A percentile compares a stretch with the other conserved stretches of the same genome.
Conservation (phyloP, 2,888 invertebrate genomes). For the Drosophila longiperda region DNA sequence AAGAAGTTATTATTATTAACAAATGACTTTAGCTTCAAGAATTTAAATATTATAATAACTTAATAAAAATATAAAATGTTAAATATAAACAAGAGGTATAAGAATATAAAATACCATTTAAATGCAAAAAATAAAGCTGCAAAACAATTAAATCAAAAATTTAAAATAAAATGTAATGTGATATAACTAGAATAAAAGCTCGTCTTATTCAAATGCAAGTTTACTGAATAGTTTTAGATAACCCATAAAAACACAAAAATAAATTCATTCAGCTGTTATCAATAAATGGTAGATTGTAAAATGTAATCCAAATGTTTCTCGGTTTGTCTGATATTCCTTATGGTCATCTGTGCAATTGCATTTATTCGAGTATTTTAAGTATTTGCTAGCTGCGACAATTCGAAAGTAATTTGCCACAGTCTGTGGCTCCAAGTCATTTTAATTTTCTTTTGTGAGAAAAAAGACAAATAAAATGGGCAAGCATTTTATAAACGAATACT, state of each 20-base stretch:
- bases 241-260: neutral
- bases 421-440: conserved; percentile 35
- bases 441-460: conserved; percentile 20
- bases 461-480: conserved; percentile 29
- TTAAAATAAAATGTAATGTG: neutral
- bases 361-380: neutral
- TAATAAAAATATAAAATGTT: neutral
- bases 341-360: conserved; percentile 1
- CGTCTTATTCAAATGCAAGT: neutral
- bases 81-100: neutral
- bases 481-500: conserved; percentile 30
- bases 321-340: conserved; percentile 23
- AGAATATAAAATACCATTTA: neutral
- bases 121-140: neutral
- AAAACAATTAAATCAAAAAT: neutral
- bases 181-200: neutral
- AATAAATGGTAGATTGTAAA: conserved; percentile 55
- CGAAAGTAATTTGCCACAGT: conserved; percentile 22
- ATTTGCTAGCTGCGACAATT: conserved; percentile 29
- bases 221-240: neutral
- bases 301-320: conserved; percentile 37
- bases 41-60: neutral
- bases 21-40: neutral
- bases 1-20: too few relatives aligned
- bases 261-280: conserved; percentile 55